Base-by-base conservation (phyloP, 2,113 vertebrate genomes). In the Triplophysa siluroides region DNA sequence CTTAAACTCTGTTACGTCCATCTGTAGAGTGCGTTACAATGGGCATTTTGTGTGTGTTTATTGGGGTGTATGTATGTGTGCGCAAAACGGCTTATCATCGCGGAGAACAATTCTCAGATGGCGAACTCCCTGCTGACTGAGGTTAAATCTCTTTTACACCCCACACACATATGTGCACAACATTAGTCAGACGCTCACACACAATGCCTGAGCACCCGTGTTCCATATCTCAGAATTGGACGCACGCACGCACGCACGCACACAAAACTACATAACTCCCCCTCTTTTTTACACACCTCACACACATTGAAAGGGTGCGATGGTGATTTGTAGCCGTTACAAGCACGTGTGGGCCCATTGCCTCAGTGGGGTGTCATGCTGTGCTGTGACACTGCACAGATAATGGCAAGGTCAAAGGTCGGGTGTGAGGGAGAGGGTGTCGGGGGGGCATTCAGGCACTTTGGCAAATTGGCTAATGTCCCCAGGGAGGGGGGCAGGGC, bases 391-490 rank as follows among this genome's bases (percentile, higher is more conserved):
- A 79, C 78, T 19, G 66, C 76, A 81, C 61, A 71, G 84, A 85
- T 83, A 85, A 85, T 85, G 82, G 79, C 70, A 76, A 81, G 82
- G 79, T 83, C 70, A 83, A 38, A 81, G 79, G 79, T 81, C 61
- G 75, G 78, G 78, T 81, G 81, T 81, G 81, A 76, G 70, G 33
- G 26, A 72, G 74, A 68, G 81, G 62, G 70, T 78, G 63, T 45
- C 65, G 24, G 61, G 72, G 45, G 29, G 29, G 24, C 14, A 67
- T 47, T 54, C 52, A 63, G 73, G 82, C 84, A 86, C 84, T 83
- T 76, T 86, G 76, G 82, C 67, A 86, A 86, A 86, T 86, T 86
- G 80, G 79, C 73, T 86, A 62, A 68, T 73, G 76, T 86, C 84
- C 84, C 84, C n/a, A 61, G 74, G 78, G 78, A 78, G 78, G 74